Evolutionary conservation across 2,797 vertebrate species (phyloP), one percentile per base, ranked within the genome.

Genomic region (Eurystomus glaucurus): DNA sequence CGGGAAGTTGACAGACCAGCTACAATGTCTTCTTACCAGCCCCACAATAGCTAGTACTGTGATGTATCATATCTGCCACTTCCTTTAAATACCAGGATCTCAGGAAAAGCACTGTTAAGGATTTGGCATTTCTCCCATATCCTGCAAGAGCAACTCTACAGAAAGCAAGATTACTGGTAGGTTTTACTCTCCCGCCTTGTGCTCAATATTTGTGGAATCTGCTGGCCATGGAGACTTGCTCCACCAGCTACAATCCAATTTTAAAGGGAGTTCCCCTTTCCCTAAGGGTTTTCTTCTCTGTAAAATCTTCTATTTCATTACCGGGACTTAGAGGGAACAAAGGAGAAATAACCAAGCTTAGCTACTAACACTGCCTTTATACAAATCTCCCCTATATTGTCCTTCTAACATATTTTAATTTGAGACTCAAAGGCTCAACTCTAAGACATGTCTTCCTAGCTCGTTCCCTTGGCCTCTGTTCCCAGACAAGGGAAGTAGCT

Each of bases 291-390:
- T 92, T 90, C 62, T 90, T 82, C 93, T 77, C 83, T 82, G 10
- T 52, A 72, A 89, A 96, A 89, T 64, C 52, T 79, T 84, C 45
- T 82, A 3, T 72, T 92, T 87, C 60, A 83, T 92, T 91, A 89
- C 74, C 45, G 51, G 71, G 65, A 84, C 37, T 71, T 77, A 58
- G 4, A 78, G 35, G 31, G 57, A 93, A 92, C 71, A 90, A 93
- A 94, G 75, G 37, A 46, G 14, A 75, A 91, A 77, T 43, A 91
- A 80, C 61, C 45, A 65, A 86, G 64, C 62, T 72, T 72, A 96
- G 54, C 83, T 65, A 41, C 60, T n/a, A 48, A 71, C 84, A 37
- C 35, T 46, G 80, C 81, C 71, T 81, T 89, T 68, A 70, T 18
- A 90, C 66, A 88, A 71, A 84, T 71, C 86, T 91, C 69, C 77